Conservation (phyloP, 2,888 invertebrate genomes). For the Euzetes globulus region DNA sequence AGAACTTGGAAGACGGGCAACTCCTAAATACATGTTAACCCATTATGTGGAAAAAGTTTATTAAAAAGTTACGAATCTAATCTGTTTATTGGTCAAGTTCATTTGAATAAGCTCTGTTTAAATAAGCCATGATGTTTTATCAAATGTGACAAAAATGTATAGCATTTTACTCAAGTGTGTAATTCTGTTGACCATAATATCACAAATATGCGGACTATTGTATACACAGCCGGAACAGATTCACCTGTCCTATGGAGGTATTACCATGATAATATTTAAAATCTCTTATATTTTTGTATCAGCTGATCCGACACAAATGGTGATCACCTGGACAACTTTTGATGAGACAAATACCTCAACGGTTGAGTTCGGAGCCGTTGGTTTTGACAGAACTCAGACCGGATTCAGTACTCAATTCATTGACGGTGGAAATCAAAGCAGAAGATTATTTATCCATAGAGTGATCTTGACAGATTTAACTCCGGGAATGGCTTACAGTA, state of each 20-base stretch:
- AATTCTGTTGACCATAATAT: not conserved
- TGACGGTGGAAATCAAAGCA: conserved; percentile 62
- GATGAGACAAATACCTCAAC: conserved; percentile 40
- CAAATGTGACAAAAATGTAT: not conserved
- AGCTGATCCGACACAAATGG: conserved; percentile 41
- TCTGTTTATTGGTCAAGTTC: too few relatives aligned
- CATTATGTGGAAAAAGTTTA: too few relatives aligned
- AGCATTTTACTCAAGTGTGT: not conserved
- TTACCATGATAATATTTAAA: not conserved
- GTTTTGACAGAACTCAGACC: conserved; percentile 22
- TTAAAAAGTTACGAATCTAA: too few relatives aligned
- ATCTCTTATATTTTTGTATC: not conserved
- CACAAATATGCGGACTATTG: not conserved
- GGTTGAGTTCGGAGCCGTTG: conserved; percentile 42
- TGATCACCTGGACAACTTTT: conserved; percentile 44
- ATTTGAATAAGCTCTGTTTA: too few relatives aligned
- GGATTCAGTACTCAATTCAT: conserved; percentile 52
- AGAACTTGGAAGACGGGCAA: too few relatives aligned
- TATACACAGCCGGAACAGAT: conserved; percentile 39
- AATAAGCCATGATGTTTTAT: too few relatives aligned
- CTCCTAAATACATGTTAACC: too few relatives aligned
- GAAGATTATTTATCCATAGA: conserved; percentile 67
- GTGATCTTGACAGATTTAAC: not conserved
- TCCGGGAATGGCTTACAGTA: conserved; percentile 6
- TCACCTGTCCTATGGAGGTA: conserved; percentile 42